A percentile compares a stretch with the other conserved stretches of the same genome.
Evolutionary conservation across 2,797 vertebrate species (phyloP).

Genomic region (Loriculus beryllinus): DNA sequence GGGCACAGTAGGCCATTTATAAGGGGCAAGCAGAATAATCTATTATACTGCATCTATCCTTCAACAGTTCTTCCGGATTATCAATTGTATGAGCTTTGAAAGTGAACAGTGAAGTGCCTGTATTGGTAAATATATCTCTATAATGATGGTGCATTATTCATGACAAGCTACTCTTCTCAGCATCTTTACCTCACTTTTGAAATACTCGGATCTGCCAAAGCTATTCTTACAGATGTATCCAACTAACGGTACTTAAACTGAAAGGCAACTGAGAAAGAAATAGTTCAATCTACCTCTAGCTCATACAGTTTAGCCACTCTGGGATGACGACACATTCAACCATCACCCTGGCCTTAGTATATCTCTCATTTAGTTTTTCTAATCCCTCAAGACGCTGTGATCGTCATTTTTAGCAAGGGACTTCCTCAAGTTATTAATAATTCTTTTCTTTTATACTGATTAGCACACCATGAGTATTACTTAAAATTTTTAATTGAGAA

Average conservation of each 20-base stretch:
- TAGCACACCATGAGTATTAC: background rate
- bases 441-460: background rate
- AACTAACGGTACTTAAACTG: background rate
- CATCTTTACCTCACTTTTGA: background rate
- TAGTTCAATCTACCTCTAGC: background rate
- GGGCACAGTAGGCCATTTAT: background rate
- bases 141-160: background rate
- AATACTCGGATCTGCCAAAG: background rate
- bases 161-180: background rate
- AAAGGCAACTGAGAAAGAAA: background rate
- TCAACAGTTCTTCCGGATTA: background rate
- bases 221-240: background rate
- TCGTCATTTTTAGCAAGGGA: background rate
- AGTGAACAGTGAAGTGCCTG: background rate
- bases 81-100: background rate
- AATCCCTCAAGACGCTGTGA: background rate
- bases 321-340: background rate
- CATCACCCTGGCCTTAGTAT: background rate
- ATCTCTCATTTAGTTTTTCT: background rate
- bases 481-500: background rate
- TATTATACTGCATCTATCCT: background rate
- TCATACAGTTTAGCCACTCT: background rate
- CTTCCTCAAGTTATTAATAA: background rate
- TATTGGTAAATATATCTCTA: background rate
- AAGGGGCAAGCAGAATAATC: background rate